These are phyloP conservation scores for Folsomia manolachei DNA, from an alignment of 2,888 invertebrate genomes.

Conservation along the genomic window DNA sequence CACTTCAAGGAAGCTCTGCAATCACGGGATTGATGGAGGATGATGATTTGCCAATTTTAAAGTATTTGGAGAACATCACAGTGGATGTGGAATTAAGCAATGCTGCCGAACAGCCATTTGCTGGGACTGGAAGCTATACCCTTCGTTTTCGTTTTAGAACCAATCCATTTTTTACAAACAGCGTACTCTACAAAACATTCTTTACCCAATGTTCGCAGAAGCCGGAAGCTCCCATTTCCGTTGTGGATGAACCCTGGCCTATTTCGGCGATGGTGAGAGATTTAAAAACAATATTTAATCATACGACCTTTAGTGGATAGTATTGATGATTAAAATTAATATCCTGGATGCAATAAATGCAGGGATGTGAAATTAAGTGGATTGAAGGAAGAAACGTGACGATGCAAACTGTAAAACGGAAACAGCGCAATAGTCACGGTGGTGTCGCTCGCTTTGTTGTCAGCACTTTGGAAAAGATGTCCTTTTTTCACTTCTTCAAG, in stretches of 20 bases:
- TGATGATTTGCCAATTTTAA: background rate
- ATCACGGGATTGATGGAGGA: background rate
- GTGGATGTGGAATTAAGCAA: background rate
- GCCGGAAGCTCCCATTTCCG: background rate
- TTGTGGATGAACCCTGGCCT: background rate
- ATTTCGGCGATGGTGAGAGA: background rate
- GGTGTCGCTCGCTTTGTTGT: background rate
- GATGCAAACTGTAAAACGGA: background rate
- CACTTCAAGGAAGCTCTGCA: background rate
- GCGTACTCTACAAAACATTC: background rate
- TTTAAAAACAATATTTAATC: background rate
- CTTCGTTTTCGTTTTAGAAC: background rate
- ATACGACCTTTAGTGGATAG: too few relatives aligned
- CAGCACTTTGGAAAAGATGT: background rate
- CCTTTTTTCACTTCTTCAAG: background rate
- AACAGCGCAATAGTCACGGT: background rate
- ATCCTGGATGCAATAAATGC: background rate
- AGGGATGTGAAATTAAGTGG: conserved; percentile 1
- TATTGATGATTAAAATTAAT: too few relatives aligned
- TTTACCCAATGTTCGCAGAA: background rate
- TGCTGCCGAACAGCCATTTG: background rate
- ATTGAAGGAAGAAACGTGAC: background rate
- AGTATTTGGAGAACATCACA: background rate
- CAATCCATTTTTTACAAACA: background rate
- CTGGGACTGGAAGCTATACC: background rate